Percentiles rank a stretch among this genome's conserved stretches.
Conservation (phyloP, 1,140 invertebrate species). For the Gonatopus flavifemur region DNA sequence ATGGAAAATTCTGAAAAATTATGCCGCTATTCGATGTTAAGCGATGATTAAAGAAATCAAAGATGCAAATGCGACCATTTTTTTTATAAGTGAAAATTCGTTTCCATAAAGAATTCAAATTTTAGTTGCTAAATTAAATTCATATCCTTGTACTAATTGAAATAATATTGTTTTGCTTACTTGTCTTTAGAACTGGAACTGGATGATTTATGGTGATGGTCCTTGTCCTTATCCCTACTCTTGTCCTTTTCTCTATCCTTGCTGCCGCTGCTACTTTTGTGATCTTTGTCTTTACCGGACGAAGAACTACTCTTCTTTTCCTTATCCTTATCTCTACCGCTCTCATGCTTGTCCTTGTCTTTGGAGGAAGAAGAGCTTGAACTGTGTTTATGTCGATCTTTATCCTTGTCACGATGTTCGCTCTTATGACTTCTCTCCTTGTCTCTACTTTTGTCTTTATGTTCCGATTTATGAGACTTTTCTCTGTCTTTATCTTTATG, state of each 20-base stretch:
- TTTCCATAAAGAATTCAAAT: slow-evolving; percentile 1
- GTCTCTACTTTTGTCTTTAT: slow-evolving; percentile 56
- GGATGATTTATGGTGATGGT: slow-evolving; percentile 53
- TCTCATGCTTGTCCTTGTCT: slow-evolving; percentile 52
- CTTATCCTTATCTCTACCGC: slow-evolving; percentile 34
- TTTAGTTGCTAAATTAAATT: slow-evolving; percentile 1
- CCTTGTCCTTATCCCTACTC: slow-evolving; percentile 42
- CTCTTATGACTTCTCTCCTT: slow-evolving; percentile 53
- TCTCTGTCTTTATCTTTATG: slow-evolving; percentile 68
- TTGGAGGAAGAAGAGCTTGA: slow-evolving; percentile 45
- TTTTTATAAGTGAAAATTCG: not conserved
- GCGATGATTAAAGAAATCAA: not conserved
- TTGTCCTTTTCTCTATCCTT: slow-evolving; percentile 62
- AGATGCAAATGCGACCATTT: not conserved
- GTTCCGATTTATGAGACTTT: slow-evolving; percentile 57
- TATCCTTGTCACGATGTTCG: slow-evolving; percentile 50
- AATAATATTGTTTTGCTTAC: slow-evolving; percentile 16
- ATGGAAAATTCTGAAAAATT: no score
- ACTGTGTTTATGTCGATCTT: slow-evolving; percentile 44
- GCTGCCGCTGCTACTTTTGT: slow-evolving; percentile 64
- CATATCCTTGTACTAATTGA: not conserved
- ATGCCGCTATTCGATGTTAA: no score
- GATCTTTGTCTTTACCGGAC: slow-evolving; percentile 63
- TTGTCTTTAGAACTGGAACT: slow-evolving; percentile 50
- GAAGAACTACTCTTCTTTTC: slow-evolving; percentile 50